phyloP scores from a whole-genome alignment of 2,888 invertebrate genomes.

The Netelia melanura region DNA sequence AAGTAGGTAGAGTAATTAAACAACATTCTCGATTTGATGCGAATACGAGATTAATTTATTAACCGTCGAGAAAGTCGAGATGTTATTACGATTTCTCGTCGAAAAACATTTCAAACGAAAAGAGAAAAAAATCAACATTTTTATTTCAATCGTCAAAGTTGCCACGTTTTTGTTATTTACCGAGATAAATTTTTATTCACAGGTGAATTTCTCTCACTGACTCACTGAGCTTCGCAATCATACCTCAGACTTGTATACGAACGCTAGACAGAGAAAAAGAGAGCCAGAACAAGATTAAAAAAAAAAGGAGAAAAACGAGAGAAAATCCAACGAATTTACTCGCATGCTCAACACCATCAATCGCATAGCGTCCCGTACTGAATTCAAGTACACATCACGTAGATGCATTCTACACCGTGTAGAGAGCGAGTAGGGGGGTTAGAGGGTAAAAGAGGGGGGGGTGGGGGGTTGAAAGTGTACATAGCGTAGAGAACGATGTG shows the following conservation, averaged over 20 bases:
- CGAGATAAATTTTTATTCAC: not conserved
- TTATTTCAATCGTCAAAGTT: too few relatives aligned
- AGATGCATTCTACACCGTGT: constrained; percentile 28
- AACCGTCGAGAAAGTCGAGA: too few relatives aligned
- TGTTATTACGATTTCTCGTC: too few relatives aligned
- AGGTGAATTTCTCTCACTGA: not conserved
- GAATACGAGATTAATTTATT: too few relatives aligned
- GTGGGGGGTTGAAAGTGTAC: constrained; percentile 72
- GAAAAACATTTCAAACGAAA: too few relatives aligned
- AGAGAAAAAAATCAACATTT: too few relatives aligned
- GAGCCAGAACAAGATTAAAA: constrained; percentile 4
- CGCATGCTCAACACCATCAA: constrained; percentile 76
- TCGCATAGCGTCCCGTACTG: constrained; percentile 74
- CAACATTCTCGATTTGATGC: too few relatives aligned
- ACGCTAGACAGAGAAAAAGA: not conserved
- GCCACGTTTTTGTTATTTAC: too few relatives aligned
- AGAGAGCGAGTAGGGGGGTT: constrained; percentile 39
- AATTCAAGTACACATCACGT: constrained; percentile 50
- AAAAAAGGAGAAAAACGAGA: constrained; percentile 3
- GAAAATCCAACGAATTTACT: constrained; percentile 33
- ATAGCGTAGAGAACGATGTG: constrained; percentile 67
- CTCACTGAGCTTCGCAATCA: not conserved
- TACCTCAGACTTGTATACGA: not conserved
- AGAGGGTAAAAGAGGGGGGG: constrained; percentile 74
- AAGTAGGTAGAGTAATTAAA: too few relatives aligned